Conservation (phyloP, 2,113 vertebrate species). For the Urocitellus parryii region DNA sequence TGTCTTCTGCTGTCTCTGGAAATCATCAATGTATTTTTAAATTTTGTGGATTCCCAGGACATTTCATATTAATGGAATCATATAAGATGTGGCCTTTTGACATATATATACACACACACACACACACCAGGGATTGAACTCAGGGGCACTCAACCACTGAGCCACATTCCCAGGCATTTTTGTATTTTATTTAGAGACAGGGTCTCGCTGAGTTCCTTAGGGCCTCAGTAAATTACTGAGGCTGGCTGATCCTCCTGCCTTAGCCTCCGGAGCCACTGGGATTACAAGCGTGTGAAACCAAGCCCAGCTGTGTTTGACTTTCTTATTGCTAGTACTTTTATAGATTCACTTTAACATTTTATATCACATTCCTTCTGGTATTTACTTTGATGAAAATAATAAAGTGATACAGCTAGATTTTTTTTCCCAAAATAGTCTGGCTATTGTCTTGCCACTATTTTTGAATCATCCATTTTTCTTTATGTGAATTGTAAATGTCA, state of each 20-base stretch:
- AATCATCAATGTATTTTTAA: background rate
- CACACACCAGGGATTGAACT: background rate
- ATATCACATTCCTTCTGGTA: background rate
- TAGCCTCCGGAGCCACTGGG: too few relatives aligned
- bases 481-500: slow-evolving; percentile 24
- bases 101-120: too few relatives aligned
- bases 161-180: too few relatives aligned
- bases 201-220: too few relatives aligned
- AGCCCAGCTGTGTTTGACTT: background rate
- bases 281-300: too few relatives aligned
- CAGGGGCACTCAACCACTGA: too few relatives aligned
- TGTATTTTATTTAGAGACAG: too few relatives aligned
- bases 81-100: too few relatives aligned
- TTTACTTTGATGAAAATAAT: slow-evolving; percentile 41
- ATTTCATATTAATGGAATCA: background rate
- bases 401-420: background rate
- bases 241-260: too few relatives aligned
- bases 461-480: background rate
- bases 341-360: slow-evolving; percentile 29
- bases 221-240: too few relatives aligned
- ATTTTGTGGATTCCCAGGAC: background rate
- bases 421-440: background rate
- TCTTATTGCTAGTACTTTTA: slow-evolving; percentile 40
- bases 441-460: background rate
- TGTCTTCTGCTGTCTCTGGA: background rate